Conservation (phyloP, 2,888 invertebrate genomes). For the Sepioteuthis lessoniana region DNA sequence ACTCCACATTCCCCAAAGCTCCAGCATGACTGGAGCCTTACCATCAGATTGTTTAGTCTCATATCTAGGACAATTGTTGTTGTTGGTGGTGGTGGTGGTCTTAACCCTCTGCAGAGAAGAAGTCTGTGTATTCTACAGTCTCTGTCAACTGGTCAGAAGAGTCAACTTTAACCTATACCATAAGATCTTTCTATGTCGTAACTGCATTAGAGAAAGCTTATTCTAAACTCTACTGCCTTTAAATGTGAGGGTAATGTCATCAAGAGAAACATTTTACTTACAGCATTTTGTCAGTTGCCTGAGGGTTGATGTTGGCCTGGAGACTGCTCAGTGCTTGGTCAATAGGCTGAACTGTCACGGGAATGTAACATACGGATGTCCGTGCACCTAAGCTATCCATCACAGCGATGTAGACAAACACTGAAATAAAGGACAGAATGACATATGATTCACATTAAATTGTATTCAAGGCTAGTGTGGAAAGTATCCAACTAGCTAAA, state of each 20-base stretch:
- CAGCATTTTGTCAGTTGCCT: neutral
- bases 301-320: neutral
- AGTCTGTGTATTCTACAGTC: too few species aligned
- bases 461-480: too few species aligned
- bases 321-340: neutral
- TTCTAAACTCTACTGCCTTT: neutral
- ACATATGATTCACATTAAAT: too few species aligned
- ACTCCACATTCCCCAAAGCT: too few species aligned
- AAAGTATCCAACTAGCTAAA: too few species aligned
- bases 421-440: slow-evolving; percentile 56
- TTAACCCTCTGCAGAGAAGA: too few species aligned
- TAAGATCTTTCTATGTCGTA: too few species aligned
- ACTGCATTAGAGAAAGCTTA: neutral
- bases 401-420: slow-evolving; percentile 63
- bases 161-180: neutral
- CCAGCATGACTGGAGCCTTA: too few species aligned
- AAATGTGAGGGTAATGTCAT: neutral
- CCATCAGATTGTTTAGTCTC: too few species aligned
- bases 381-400: slow-evolving; percentile 64
- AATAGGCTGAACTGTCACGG: slow-evolving; percentile 58
- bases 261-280: neutral
- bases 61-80: too few species aligned
- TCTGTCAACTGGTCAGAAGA: neutral
- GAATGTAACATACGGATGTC: slow-evolving; percentile 63
- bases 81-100: too few species aligned